Conservation (phyloP, 2,888 invertebrate species). For the Aleiodes testaceus region DNA sequence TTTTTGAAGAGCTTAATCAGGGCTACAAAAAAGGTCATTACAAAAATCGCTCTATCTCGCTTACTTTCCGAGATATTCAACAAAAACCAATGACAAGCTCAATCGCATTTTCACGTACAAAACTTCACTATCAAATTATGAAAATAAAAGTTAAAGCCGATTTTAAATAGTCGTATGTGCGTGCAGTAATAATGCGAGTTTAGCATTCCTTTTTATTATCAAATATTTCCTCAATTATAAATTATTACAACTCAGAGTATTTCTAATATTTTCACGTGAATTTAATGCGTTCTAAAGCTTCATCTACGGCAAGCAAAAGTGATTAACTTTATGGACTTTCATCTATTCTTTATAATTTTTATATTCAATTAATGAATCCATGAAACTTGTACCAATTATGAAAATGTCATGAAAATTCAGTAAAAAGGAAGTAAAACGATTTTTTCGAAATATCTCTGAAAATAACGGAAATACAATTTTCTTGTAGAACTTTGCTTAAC, state of each 20-base stretch:
- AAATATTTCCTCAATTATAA: neutral
- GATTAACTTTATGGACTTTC: neutral
- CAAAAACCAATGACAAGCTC: too few relatives aligned
- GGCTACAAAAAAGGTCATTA: too few relatives aligned
- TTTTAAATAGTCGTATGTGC: constrained; percentile 28
- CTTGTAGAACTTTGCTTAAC: too few relatives aligned
- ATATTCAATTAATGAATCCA: neutral
- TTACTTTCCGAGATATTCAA: too few relatives aligned
- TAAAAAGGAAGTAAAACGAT: constrained; percentile 21
- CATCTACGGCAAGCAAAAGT: constrained; percentile 25
- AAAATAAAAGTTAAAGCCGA: too few relatives aligned
- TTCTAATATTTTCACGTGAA: constrained; percentile 13
- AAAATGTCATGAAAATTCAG: constrained; percentile 10
- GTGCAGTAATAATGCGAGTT: constrained; percentile 36
- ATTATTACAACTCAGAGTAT: constrained; percentile 3
- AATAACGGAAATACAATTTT: too few relatives aligned
- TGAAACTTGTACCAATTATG: constrained; percentile 28
- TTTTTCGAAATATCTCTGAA: too few relatives aligned
- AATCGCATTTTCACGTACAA: too few relatives aligned
- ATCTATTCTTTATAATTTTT: neutral
- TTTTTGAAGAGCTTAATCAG: too few relatives aligned
- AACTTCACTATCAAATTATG: too few relatives aligned
- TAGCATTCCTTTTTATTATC: constrained; percentile 26
- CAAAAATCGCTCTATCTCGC: too few relatives aligned
- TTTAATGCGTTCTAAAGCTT: constrained; percentile 11